These are phyloP conservation scores for Sebastes kiyomatsui DNA, from an alignment of 2,797 vertebrate genomes.

Conservation along the genomic window DNA sequence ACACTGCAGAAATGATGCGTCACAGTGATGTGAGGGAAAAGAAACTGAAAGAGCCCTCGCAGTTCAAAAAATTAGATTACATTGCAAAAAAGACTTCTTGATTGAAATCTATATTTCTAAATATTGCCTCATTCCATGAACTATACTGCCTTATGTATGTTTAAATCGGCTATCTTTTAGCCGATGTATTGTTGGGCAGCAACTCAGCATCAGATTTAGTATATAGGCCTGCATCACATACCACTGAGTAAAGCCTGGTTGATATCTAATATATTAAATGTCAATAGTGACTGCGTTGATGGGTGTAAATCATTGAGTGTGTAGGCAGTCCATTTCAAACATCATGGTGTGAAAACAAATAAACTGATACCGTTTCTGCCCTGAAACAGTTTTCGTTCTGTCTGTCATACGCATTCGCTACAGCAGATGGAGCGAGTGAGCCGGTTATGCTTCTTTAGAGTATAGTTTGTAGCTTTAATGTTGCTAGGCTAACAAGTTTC, in stretches of 20 bases:
- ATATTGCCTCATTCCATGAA: neutral
- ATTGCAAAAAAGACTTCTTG: neutral
- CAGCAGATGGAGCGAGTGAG: neutral
- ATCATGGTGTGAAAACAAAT: neutral
- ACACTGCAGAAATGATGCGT: constrained; percentile 11
- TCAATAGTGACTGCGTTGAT: neutral
- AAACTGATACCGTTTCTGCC: neutral
- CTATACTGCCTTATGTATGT: neutral
- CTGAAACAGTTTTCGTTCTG: neutral
- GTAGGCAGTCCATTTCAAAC: neutral
- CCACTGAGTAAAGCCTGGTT: neutral
- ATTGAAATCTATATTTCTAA: neutral
- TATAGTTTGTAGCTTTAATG: neutral
- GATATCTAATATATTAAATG: neutral
- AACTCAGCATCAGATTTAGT: neutral
- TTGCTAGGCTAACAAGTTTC: neutral
- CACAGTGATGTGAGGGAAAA: neutral
- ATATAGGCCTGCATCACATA: neutral
- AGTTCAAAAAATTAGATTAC: neutral
- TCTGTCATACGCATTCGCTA: too few species aligned
- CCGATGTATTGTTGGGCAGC: neutral
- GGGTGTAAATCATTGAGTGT: neutral
- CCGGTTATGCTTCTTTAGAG: neutral
- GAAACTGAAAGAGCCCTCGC: neutral
- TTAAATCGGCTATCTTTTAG: neutral